Evolutionary conservation across 92 coral and sea anemone genomes (phyloP).

Genomic region (Epizoanthus scotinus): DNA sequence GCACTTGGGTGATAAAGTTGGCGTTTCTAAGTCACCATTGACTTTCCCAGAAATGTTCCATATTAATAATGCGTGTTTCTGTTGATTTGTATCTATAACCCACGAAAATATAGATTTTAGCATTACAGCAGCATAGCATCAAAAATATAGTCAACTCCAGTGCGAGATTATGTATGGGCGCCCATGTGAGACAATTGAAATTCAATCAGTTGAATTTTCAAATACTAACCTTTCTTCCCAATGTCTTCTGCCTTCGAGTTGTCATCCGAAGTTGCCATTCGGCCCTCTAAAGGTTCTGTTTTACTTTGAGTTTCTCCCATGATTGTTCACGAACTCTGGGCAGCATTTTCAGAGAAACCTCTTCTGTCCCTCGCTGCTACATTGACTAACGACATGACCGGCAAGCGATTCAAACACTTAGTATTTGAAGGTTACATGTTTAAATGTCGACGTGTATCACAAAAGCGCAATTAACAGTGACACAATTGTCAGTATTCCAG

Average conservation of each 20-base stretch:
- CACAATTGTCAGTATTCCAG: no score
- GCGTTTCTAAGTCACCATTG: slow-evolving; percentile 2
- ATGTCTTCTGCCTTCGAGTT: not conserved
- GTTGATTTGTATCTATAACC: not conserved
- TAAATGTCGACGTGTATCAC: no score
- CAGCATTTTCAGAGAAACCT: not conserved
- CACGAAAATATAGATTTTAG: no score
- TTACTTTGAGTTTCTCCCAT: slow-evolving; percentile 19
- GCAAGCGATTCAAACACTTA: no score
- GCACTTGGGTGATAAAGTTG: not conserved
- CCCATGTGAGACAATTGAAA: not conserved
- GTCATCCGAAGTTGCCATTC: not conserved
- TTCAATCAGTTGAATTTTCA: slow-evolving; percentile 1
- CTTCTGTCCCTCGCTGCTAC: no score
- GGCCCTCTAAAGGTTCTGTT: not conserved
- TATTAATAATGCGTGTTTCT: not conserved
- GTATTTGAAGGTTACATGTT: no score
- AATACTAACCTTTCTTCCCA: not conserved
- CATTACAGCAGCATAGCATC: no score
- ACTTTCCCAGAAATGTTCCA: slow-evolving; percentile 9
- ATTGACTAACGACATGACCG: no score
- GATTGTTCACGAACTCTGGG: not conserved
- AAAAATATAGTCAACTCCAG: no score
- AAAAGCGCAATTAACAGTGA: no score
- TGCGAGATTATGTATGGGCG: no score